Evolutionary conservation across 2,797 vertebrate species (phyloP).

Genomic region (Ctenopoma multispine): DNA sequence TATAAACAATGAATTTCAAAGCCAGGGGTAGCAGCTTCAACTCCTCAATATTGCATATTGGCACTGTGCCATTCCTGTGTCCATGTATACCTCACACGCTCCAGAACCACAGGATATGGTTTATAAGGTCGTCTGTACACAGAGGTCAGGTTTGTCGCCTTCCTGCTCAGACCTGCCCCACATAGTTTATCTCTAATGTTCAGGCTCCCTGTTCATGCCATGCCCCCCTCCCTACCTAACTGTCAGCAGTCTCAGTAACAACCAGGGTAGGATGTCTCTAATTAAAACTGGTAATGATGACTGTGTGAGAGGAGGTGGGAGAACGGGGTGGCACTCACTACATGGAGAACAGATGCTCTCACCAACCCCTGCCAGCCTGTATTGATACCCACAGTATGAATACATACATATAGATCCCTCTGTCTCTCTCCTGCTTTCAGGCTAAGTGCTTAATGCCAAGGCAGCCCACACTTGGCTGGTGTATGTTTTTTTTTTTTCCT

Average conservation of each 20-base stretch:
- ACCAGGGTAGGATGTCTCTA: constrained; percentile 73
- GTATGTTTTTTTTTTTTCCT: constrained; percentile 22
- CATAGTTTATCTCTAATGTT: constrained; percentile 39
- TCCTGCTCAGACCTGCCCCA: constrained; percentile 8
- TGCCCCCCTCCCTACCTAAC: constrained; percentile 3
- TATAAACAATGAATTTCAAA: too few species aligned
- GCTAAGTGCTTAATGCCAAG: constrained; percentile 33
- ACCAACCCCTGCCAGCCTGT: constrained; percentile 69
- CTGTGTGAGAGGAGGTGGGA: constrained; percentile 50
- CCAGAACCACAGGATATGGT: constrained; percentile 25
- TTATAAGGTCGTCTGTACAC: constrained; percentile 20
- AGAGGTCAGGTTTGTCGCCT: constrained; percentile 7
- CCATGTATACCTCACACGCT: too few species aligned
- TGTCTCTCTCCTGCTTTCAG: constrained; percentile 40
- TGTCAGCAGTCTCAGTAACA: constrained; percentile 58
- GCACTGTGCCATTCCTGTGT: background rate
- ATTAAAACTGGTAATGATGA: constrained; percentile 84
- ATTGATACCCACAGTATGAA: constrained; percentile 61
- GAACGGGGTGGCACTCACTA: constrained; percentile 68
- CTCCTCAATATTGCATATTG: background rate
- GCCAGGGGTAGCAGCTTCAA: constrained; percentile 22
- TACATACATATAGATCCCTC: constrained; percentile 59
- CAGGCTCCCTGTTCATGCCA: constrained; percentile 19
- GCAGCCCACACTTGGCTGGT: constrained; percentile 48
- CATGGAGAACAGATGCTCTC: constrained; percentile 80